Base-by-base conservation (phyloP, 2,113 vertebrate species). In the Solea solea region DNA sequence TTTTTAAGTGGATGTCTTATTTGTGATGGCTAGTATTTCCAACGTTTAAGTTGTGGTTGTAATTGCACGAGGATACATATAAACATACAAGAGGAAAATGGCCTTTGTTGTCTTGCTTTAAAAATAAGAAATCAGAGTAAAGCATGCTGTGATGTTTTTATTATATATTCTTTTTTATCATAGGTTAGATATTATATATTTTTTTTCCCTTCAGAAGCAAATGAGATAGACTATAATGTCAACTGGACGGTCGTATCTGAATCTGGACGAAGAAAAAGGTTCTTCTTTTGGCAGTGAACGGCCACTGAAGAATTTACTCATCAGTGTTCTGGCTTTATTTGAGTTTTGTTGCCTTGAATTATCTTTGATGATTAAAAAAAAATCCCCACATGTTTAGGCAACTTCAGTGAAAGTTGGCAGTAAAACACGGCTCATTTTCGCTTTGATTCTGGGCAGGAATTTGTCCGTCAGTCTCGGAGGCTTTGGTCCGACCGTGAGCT, bases 401-500 rank as follows among this genome's bases (percentile, higher is more conserved):
- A 62, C 83, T 67, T 82, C 69, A 77, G 45, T 76, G 71, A 69
- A 21, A 59, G 72, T 75, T 86, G 83, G 86, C 76, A 83, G 66
- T 62, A 58, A 1, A 82, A 78, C 63, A 50, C 81, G 69, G 65
- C 68, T 55, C 1, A 21, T 85, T 82, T 21, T 80, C 69, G 66
- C 45, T 63, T 68, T 81, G 50, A 15, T 85, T 71, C 69, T 67
- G 72, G 55, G 49, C 83, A 99, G 97, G 97, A 98, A 76, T 98
- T 99, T 85, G 88, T 98, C 56, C 81, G 72, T 54, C 88, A 96
- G 75, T 94, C 96, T 57, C 89, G 93, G 91, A 93, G 88, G 59
- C 90, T 99, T 84, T 76, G 96, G 65, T 80, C 82, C 0, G 94
- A 98, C 34, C 85, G 78, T 0, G 42, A 63, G 4, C 84, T 97